phyloP scores from a whole-genome alignment of 2,797 vertebrate species.

The Rhinoraja longicauda region DNA sequence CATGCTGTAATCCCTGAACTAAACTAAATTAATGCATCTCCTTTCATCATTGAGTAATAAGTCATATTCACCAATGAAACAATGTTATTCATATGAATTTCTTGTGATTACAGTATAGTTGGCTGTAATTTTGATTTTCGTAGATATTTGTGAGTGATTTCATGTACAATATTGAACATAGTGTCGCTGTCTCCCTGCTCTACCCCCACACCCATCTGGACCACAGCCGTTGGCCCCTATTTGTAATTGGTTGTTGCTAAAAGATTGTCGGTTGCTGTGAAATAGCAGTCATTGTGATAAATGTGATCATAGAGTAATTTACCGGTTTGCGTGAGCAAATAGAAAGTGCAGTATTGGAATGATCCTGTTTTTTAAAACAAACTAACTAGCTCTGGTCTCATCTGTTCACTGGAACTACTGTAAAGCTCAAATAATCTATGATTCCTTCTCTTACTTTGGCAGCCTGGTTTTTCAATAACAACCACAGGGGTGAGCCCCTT shows the following conservation, averaged over 20 bases:
- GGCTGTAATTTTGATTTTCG: not conserved
- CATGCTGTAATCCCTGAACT: too few relatives aligned
- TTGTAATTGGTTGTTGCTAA: not conserved
- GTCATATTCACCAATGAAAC: not conserved
- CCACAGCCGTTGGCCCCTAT: slow-evolving; percentile 38
- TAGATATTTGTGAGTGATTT: not conserved
- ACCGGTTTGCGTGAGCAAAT: slow-evolving; percentile 43
- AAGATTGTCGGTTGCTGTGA: slow-evolving; percentile 5
- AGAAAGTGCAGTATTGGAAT: slow-evolving; percentile 44
- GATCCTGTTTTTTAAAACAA: slow-evolving; percentile 45
- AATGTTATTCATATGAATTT: not conserved
- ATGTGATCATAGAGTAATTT: slow-evolving; percentile 40
- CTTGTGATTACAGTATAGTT: not conserved
- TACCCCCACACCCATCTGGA: slow-evolving; percentile 29
- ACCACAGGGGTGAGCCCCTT: slow-evolving; percentile 48
- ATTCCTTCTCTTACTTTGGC: slow-evolving; percentile 49
- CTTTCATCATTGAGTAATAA: not conserved
- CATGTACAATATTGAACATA: not conserved
- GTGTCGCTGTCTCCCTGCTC: not conserved
- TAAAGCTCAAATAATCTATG: slow-evolving; percentile 49
- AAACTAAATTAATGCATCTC: not conserved
- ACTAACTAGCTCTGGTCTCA: slow-evolving; percentile 49
- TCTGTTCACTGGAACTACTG: slow-evolving; percentile 51
- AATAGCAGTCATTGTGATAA: slow-evolving; percentile 43
- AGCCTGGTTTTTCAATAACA: slow-evolving; percentile 51